These are phyloP conservation scores for Brachyopa scutellaris DNA, from an alignment of 2,888 invertebrate genomes.

Conservation along the genomic window DNA sequence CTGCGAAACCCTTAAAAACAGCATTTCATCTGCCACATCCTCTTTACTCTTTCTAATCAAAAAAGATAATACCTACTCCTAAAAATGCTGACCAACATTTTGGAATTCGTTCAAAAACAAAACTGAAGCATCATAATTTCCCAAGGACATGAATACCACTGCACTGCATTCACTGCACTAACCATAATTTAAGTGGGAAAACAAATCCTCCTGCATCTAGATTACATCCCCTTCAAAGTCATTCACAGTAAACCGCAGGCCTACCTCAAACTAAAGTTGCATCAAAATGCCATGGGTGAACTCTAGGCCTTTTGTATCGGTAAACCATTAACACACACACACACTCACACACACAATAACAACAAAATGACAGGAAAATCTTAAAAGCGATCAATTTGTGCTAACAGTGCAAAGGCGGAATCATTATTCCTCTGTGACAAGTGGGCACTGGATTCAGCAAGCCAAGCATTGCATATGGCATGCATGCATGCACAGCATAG, in stretches of 20 bases:
- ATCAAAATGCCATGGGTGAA: no score
- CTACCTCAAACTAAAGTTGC: no score
- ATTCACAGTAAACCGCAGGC: conserved; percentile 37
- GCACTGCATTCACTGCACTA: conserved; percentile 3
- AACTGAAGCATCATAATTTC: conserved; percentile 6
- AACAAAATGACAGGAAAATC: conserved; percentile 20
- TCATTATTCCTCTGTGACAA: conserved; percentile 48
- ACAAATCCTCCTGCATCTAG: not conserved
- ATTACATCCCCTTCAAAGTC: conserved; percentile 3
- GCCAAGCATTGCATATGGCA: conserved; percentile 26
- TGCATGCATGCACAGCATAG: conserved; percentile 38
- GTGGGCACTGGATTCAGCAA: conserved; percentile 29
- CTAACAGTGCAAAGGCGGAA: conserved; percentile 45
- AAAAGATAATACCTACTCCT: no score
- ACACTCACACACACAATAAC: no score
- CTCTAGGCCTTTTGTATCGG: conserved; percentile 9
- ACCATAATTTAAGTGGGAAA: not conserved
- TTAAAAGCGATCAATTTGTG: conserved; percentile 50
- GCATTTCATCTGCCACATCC: no score
- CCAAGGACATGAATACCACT: conserved; percentile 12
- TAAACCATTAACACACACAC: not conserved
- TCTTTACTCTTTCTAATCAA: no score
- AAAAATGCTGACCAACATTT: conserved; percentile 41
- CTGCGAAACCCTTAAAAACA: no score
- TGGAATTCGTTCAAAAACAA: conserved; percentile 42